Conservation (phyloP, 2,797 vertebrate genomes). For the Cyprinodon diabolis region DNA sequence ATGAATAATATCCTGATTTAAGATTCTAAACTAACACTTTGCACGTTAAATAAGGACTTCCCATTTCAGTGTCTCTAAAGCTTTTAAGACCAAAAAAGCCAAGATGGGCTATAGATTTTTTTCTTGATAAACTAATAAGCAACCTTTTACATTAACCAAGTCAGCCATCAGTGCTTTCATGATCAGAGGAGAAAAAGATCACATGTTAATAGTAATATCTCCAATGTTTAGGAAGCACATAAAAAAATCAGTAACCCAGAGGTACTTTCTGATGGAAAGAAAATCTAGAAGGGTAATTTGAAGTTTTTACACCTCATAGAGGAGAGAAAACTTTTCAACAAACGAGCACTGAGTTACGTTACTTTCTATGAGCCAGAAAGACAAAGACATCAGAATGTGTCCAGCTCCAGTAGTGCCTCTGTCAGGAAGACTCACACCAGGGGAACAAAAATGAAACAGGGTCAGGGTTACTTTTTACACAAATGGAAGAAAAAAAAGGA, state of each 20-base stretch:
- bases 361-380: not conserved
- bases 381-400: not conserved
- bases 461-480: not conserved
- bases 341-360: not conserved
- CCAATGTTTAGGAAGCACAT: not conserved
- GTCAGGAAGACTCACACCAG: too few species aligned
- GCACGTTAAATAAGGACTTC: not conserved
- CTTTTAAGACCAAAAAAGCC: conserved; percentile 13
- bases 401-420: too few species aligned
- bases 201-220: not conserved
- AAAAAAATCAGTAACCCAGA: not conserved
- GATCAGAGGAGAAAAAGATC: not conserved
- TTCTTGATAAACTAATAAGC: not conserved
- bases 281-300: not conserved
- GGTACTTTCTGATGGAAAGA: not conserved
- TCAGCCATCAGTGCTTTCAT: not conserved
- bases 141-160: not conserved
- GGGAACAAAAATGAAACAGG: too few species aligned
- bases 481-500: not conserved
- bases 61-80: not conserved
- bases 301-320: too few species aligned
- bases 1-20: not conserved
- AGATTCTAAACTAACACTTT: not conserved
- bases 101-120: conserved; percentile 13
- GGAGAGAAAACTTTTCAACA: not conserved